These are phyloP conservation scores for Semaprochilodus insignis DNA, from an alignment of 2,797 vertebrate species.

Conservation along the genomic window DNA sequence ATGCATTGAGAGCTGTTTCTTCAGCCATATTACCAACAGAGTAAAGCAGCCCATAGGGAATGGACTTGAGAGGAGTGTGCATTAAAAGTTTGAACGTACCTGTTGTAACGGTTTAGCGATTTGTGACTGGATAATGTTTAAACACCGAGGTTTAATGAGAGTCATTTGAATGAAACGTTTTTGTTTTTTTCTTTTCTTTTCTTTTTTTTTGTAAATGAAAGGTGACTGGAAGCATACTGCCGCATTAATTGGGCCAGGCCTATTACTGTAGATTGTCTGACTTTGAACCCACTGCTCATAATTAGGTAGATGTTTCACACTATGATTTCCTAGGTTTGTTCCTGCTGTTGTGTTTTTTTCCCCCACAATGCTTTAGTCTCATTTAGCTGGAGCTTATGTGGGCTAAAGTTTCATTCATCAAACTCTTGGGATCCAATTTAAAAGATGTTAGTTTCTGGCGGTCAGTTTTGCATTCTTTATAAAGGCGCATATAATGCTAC, in stretches of 20 bases:
- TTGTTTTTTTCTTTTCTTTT: background rate
- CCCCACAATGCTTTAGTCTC: conserved; percentile 3
- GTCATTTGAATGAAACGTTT: conserved; percentile 37
- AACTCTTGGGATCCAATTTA: conserved; percentile 27
- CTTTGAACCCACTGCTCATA: conserved; percentile 19
- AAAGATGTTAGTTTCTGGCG: conserved; percentile 27
- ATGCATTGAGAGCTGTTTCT: conserved; percentile 77
- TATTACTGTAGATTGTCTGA: background rate
- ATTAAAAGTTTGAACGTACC: conserved; percentile 67
- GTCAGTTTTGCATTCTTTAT: conserved; percentile 21
- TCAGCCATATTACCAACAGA: conserved; percentile 66
- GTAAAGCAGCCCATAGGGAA: conserved; percentile 65
- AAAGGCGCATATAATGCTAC: conserved; percentile 26
- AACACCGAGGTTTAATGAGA: conserved; percentile 62
- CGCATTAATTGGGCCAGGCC: background rate
- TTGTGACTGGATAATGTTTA: conserved; percentile 59
- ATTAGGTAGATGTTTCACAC: conserved; percentile 9
- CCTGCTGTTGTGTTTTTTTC: background rate
- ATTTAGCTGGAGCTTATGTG: conserved; percentile 13
- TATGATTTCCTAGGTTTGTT: conserved; percentile 17
- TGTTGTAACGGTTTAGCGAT: conserved; percentile 54
- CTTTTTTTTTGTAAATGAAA: conserved; percentile 4
- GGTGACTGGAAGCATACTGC: conserved; percentile 13
- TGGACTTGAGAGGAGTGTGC: conserved; percentile 61
- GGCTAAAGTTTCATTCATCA: conserved; percentile 28